phyloP scores from a whole-genome alignment of 92 coral and sea anemone genomes.

The Parazoanthus atlanticus region DNA sequence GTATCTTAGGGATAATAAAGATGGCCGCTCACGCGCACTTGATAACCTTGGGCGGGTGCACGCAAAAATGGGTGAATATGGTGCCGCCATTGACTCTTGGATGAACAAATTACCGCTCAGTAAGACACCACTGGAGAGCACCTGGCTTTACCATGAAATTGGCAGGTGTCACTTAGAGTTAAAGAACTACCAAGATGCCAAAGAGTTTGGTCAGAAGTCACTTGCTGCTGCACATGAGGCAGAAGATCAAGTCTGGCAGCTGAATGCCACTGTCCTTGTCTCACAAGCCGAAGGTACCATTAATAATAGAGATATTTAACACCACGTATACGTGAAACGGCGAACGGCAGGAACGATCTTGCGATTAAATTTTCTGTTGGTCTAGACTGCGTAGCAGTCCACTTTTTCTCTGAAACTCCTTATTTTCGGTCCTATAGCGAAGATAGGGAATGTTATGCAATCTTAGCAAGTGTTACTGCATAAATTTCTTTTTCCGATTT shows the following conservation, averaged over 20 bases:
- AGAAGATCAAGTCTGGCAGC: conserved; percentile 96
- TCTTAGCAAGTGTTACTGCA: too few relatives aligned
- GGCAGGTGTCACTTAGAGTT: conserved; percentile 97
- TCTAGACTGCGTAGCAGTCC: too few relatives aligned
- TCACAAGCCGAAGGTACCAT: conserved; percentile 93
- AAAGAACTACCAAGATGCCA: conserved; percentile 94
- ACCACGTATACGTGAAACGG: too few relatives aligned
- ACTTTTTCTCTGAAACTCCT: too few relatives aligned
- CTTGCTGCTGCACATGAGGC: conserved; percentile 96
- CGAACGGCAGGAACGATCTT: too few relatives aligned
- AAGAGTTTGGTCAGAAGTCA: conserved; percentile 96
- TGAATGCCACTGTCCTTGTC: conserved; percentile 91
- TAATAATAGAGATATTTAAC: too few relatives aligned
- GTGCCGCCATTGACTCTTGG: conserved; percentile 93
- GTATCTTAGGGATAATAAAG: conserved; percentile 70
- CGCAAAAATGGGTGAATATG: conserved; percentile 89
- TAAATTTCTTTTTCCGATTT: too few relatives aligned
- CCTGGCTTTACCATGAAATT: conserved; percentile 96
- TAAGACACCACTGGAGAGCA: conserved; percentile 92
- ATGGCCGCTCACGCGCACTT: conserved; percentile 94
- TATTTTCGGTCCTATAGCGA: too few relatives aligned
- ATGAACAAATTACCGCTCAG: conserved; percentile 90
- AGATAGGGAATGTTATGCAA: too few relatives aligned
- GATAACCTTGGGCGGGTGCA: conserved; percentile 93
- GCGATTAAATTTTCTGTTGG: too few relatives aligned